Evolutionary conservation across 2,797 vertebrate species (phyloP).

Genomic region (Loris lydekkerianus): DNA sequence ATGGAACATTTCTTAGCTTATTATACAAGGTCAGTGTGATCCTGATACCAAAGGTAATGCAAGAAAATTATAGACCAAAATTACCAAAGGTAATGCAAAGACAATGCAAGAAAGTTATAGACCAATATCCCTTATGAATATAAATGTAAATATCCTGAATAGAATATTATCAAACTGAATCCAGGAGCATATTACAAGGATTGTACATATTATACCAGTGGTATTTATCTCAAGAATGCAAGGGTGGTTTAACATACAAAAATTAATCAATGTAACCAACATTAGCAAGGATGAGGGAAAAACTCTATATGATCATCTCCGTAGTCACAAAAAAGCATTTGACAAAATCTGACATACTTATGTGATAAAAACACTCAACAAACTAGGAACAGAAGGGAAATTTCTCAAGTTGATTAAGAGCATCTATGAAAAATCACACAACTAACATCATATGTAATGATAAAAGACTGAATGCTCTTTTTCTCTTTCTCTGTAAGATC

Average conservation of each 20-base stretch:
- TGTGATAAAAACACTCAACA: background rate
- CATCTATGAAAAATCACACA: background rate
- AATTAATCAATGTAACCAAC: background rate
- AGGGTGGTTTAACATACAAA: background rate
- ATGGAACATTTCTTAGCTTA: background rate
- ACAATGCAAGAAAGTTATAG: background rate
- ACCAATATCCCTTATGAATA: background rate
- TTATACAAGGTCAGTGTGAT: background rate
- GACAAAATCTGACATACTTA: background rate
- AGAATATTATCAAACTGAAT: background rate
- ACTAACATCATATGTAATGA: background rate
- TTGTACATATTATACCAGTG: background rate
- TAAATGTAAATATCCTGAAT: background rate
- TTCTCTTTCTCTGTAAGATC: background rate
- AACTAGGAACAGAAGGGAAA: background rate
- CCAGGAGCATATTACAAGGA: background rate
- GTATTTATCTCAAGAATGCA: background rate
- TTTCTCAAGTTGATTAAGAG: background rate
- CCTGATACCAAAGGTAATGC: background rate
- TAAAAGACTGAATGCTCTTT: background rate
- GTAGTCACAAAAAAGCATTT: background rate
- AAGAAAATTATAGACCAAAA: background rate
- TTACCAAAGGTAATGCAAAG: background rate
- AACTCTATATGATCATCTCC: background rate
- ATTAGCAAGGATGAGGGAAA: background rate